Base-by-base conservation (phyloP, 2,888 invertebrate species). In the Ashinkailepas kermadecensis region DNA sequence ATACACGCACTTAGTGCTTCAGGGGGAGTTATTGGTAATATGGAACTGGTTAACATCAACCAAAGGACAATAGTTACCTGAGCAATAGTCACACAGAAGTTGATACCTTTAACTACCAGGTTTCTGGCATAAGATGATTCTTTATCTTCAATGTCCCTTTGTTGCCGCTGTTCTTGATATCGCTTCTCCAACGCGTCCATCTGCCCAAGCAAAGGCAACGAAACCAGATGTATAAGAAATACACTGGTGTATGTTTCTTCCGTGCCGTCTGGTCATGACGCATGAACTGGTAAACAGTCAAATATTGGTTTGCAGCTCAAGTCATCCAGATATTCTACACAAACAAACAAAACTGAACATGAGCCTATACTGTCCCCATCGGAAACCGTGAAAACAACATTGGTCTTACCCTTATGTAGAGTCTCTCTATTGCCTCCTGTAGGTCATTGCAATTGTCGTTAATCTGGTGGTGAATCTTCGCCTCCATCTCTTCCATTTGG, bases 401-500 rank as follows among this genome's bases (percentile, higher is more conserved):
- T 39, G 39, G 23, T 67, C 54, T 70, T 25, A 70, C 70, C 70
- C 70, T 13, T 0, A 70, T 39, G 54, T 70, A 70, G 0, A 70
- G 70, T 18, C 70, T 15, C 70, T 70, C 70, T 13, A 70, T 70
- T 39, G 70, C 70, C 70, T 70, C 70, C 54, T 70, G 70, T 54
- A 70, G 54, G 2, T 70, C 70, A 18, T 39, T 54, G 54, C 54
- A 70, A 15, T 70, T 39, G 70, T 70, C 54, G 13, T 70, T 70
- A 39, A 70, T 70, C 70, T 70, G 70, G 54, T 70, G 70, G 39
- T 70, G 54, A 6, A 70, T 70, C 54, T 70, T 70, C 7, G 70
- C 70, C 70, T 70, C 70, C 70, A 70, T 39, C 18, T 70, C 70
- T 54, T 70, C 70, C 70, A 70, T 39, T 25, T 70, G 70, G 70